phyloP scores from a whole-genome alignment of 2,113 vertebrate genomes.

The Synodontis membranacea region DNA sequence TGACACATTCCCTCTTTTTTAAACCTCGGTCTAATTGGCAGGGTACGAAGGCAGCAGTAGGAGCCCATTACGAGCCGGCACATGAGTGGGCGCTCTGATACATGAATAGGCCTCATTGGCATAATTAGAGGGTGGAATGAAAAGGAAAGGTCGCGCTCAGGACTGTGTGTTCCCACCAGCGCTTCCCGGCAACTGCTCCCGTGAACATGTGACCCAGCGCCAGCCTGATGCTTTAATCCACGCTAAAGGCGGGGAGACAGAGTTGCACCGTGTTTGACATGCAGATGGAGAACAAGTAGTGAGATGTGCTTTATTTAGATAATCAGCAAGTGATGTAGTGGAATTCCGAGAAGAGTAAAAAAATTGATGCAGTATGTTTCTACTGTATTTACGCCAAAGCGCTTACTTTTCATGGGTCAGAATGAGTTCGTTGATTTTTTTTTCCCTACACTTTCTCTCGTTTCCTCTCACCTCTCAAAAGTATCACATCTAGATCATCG shows the following conservation, averaged over 20 bases:
- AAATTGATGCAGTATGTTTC: neutral
- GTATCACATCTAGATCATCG: neutral
- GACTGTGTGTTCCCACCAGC: slow-evolving; percentile 5
- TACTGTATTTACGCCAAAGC: neutral
- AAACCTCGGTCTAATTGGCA: slow-evolving; percentile 34
- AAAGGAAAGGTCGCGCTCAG: slow-evolving; percentile 34
- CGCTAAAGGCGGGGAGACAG: slow-evolving; percentile 11
- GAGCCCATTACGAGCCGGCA: slow-evolving; percentile 15
- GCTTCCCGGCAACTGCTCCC: neutral
- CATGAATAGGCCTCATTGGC: slow-evolving; percentile 29
- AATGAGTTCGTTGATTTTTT: neutral
- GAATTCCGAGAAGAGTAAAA: neutral
- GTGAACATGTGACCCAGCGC: slow-evolving; percentile 11
- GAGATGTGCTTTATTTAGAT: neutral
- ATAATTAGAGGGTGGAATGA: slow-evolving; percentile 40
- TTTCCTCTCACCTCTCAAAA: neutral
- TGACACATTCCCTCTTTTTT: slow-evolving; percentile 29
- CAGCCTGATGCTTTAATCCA: neutral
- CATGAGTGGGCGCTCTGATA: slow-evolving; percentile 30
- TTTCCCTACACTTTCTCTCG: neutral
- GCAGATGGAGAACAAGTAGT: neutral
- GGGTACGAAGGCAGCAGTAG: slow-evolving; percentile 1
- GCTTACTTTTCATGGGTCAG: neutral
- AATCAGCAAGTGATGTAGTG: neutral
- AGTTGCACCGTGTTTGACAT: neutral